Base-by-base conservation (phyloP, 2,797 vertebrate species). In the Pipistrellus pygmaeus region DNA sequence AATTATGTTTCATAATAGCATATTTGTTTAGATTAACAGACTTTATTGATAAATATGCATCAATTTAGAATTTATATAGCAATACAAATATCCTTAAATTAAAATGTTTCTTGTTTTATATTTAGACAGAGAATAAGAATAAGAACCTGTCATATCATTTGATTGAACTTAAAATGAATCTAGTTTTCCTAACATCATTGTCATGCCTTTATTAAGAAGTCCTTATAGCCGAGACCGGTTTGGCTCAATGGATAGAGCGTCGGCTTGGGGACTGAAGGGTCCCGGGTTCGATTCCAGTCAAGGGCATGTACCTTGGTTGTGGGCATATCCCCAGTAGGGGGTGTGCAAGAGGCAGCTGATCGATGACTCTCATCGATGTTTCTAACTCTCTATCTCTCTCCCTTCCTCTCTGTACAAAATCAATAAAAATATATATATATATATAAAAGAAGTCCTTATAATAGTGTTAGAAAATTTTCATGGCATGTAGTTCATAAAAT, bases 401-500 rank as follows among this genome's bases (percentile, higher is more conserved):
- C n/a, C n/a, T n/a, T n/a, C n/a, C n/a, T n/a, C n/a, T n/a, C n/a
- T n/a, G n/a, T n/a, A n/a, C n/a, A n/a, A n/a, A n/a, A n/a, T n/a
- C n/a, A n/a, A n/a, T n/a, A n/a, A n/a, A n/a, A n/a, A n/a, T n/a
- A n/a, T n/a, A n/a, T n/a, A n/a, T n/a, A n/a, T n/a, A n/a, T n/a
- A n/a, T n/a, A n/a, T n/a, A n/a, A n/a, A 64, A 85, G 51, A 84
- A 89, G 21, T 12, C 48, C 30, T 83, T 88, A 46, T 92, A 81
- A 71, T 83, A 66, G 41, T 60, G 23, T 89, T 90, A 77, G 32
- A 88, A 86, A 91, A 55, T 46, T 77, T 91, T 93, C 30, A 81
- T 38, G 44, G 18, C 44, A 68, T 73, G 20, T 88, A 53, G 60
- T 89, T 96, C 85, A 8, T 93, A 66, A 96, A 95, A 92, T 93